Conservation (phyloP, 2,888 invertebrate species). For the Drosophila suboccidentalis region DNA sequence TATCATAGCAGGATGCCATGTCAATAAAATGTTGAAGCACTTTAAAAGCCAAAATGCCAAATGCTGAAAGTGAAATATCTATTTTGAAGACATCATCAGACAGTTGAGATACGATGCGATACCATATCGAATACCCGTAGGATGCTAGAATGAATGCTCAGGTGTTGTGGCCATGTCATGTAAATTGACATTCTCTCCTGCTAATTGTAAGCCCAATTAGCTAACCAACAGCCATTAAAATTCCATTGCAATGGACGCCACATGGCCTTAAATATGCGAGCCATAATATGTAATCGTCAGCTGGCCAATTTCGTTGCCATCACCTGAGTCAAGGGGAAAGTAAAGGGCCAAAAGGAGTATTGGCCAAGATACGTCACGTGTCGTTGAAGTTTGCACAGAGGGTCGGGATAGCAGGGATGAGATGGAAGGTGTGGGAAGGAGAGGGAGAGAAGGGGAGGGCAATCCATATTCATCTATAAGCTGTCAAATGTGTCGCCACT, state of each 20-base stretch:
- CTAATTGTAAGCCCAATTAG: constrained; percentile 73
- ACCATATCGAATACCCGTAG: constrained; percentile 23
- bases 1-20: constrained; percentile 76
- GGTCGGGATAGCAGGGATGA: neutral
- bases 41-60: constrained; percentile 58
- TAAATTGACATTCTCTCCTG: constrained; percentile 48
- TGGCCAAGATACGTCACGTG: constrained; percentile 36
- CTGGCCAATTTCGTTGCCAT: constrained; percentile 38
- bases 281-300: constrained; percentile 62
- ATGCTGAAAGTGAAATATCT: constrained; percentile 26
- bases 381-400: neutral
- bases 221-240: constrained; percentile 70
- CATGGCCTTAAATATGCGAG: constrained; percentile 69
- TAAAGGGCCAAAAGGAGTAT: constrained; percentile 14
- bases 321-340: constrained; percentile 28
- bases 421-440: too few relatives aligned
- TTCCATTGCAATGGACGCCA: constrained; percentile 53
- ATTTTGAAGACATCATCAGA: constrained; percentile 3
- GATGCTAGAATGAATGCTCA: constrained; percentile 18
- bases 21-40: constrained; percentile 66
- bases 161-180: constrained; percentile 27
- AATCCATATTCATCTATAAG: constrained; percentile 34
- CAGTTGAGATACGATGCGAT: constrained; percentile 1
- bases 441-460: too few relatives aligned
- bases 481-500: constrained; percentile 42